Conservation (phyloP, 2,113 vertebrate genomes). For the Aphyosemion australe region DNA sequence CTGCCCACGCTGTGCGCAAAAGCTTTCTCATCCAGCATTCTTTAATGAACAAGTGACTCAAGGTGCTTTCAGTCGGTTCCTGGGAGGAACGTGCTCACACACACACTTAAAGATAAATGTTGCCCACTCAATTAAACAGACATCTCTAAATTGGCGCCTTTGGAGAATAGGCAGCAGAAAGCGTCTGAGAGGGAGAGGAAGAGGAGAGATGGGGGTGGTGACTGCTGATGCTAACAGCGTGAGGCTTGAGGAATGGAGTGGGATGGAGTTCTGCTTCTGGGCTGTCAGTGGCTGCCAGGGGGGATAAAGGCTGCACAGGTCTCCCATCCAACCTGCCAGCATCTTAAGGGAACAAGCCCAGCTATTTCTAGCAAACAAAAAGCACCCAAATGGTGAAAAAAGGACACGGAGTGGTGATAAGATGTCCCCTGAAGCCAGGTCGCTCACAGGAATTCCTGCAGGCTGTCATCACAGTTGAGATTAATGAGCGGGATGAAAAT, state of each 20-base stretch:
- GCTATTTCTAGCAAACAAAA: slow-evolving; percentile 56
- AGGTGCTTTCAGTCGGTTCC: slow-evolving; percentile 56
- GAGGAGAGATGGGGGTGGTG: slow-evolving; percentile 14
- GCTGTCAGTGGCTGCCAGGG: slow-evolving; percentile 39
- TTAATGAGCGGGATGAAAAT: slow-evolving; percentile 33
- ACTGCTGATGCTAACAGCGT: slow-evolving; percentile 40
- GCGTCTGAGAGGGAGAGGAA: not conserved
- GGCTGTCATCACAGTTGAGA: slow-evolving; percentile 21
- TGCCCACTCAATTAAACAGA: slow-evolving; percentile 60
- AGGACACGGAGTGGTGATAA: slow-evolving; percentile 20
- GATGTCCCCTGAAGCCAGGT: slow-evolving; percentile 26
- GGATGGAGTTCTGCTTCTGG: slow-evolving; percentile 41
- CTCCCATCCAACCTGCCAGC: slow-evolving; percentile 25
- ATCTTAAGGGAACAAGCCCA: slow-evolving; percentile 40
- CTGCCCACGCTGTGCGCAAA: slow-evolving; percentile 52
- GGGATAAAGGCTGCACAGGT: slow-evolving; percentile 31
- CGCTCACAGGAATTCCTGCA: slow-evolving; percentile 20
- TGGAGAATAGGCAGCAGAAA: slow-evolving; percentile 26
- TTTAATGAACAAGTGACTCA: slow-evolving; percentile 71
- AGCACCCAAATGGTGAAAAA: slow-evolving; percentile 6
- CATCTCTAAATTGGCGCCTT: slow-evolving; percentile 48
- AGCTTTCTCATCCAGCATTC: slow-evolving; percentile 44
- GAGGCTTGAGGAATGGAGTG: slow-evolving; percentile 32
- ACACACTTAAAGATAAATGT: slow-evolving; percentile 46
- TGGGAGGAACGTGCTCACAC: slow-evolving; percentile 25